Percentiles rank a stretch among this genome's conserved stretches.
phyloP scores from a whole-genome alignment of 2,113 vertebrate species.

The Orientallactaga bullata region DNA sequence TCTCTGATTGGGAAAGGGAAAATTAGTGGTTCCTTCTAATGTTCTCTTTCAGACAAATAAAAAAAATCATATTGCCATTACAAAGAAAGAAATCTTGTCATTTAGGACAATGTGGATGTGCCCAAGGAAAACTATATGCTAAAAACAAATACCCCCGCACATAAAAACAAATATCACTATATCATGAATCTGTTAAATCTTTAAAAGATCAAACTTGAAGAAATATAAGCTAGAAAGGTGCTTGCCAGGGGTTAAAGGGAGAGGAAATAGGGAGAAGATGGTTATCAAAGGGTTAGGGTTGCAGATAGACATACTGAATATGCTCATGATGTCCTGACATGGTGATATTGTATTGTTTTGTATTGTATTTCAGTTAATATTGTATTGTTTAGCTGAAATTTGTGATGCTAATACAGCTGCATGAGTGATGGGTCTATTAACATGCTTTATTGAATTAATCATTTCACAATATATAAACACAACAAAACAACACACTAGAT shows the following conservation, averaged over 20 bases:
- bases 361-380: too few species aligned
- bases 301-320: not conserved
- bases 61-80: not conserved
- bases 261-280: not conserved
- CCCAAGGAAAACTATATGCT: not conserved
- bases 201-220: not conserved
- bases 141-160: not conserved
- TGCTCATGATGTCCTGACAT: not conserved
- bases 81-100: not conserved
- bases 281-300: not conserved
- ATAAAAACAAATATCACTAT: not conserved
- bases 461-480: not conserved
- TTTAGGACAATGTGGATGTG: not conserved
- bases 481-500: not conserved
- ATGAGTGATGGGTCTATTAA: not conserved
- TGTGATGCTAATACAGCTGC: not conserved
- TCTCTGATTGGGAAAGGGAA: not conserved
- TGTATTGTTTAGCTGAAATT: not conserved
- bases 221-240: not conserved
- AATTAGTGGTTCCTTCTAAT: not conserved
- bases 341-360: too few species aligned
- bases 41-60: not conserved
- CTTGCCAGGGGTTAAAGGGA: fast-evolving
- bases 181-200: not conserved
- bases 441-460: not conserved